Percentiles rank a stretch among this genome's conserved stretches.
Conservation (phyloP, 2,888 invertebrate species). For the Synergus itoensis region DNA sequence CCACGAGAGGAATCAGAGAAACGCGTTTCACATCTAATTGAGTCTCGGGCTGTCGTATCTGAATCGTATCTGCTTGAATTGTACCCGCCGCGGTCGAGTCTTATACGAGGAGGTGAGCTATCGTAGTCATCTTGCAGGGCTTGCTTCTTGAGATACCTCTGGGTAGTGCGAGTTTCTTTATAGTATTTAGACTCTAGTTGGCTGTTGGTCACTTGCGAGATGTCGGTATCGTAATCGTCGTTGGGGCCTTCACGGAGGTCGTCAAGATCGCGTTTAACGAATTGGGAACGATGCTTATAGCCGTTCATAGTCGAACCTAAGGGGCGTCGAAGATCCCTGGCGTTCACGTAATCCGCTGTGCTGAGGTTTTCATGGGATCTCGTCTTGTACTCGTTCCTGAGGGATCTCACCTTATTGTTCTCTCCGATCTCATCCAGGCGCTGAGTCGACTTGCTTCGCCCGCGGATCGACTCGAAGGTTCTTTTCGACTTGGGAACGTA, state of each 20-base stretch:
- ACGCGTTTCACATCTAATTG: constrained; percentile 66
- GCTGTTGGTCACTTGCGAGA: constrained; percentile 73
- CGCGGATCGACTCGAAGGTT: constrained; percentile 69
- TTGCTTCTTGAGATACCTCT: constrained; percentile 67
- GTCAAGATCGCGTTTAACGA: constrained; percentile 65
- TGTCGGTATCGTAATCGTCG: constrained; percentile 76
- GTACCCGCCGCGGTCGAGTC: constrained; percentile 66
- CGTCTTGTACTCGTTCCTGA: constrained; percentile 69
- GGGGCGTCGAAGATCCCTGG: constrained; percentile 71
- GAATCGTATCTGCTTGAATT: constrained; percentile 74
- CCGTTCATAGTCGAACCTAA: constrained; percentile 58
- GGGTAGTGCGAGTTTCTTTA: constrained; percentile 70
- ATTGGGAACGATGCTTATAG: constrained; percentile 62
- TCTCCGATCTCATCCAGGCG: constrained; percentile 71
- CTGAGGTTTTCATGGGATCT: constrained; percentile 73
- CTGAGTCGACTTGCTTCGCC: constrained; percentile 74
- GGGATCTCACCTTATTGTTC: constrained; percentile 63
- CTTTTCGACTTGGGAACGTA: constrained; percentile 69
- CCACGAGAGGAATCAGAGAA: constrained; percentile 61
- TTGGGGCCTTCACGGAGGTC: constrained; percentile 69
- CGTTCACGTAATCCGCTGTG: constrained; percentile 68
- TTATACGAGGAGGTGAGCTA: constrained; percentile 71
- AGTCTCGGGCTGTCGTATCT: constrained; percentile 73
- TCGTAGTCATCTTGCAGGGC: constrained; percentile 72
- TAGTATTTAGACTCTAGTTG: constrained; percentile 72